phyloP scores from a whole-genome alignment of 1,140 invertebrate species.

The Acromyrmex charruanus region DNA sequence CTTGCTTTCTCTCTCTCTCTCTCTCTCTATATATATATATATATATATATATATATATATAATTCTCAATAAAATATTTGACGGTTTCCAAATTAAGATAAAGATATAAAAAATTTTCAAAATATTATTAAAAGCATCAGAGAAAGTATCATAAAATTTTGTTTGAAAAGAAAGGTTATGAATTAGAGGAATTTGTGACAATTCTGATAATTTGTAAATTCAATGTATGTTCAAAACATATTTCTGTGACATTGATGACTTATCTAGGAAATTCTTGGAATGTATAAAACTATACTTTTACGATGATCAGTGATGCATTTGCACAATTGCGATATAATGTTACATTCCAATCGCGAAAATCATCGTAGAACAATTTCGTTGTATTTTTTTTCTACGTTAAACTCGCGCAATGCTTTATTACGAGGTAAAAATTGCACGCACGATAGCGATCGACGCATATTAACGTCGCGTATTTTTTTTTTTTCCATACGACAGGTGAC shows the following conservation, averaged over 20 bases:
- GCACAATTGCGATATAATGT: not conserved
- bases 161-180: too few relatives aligned
- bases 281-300: slow-evolving; percentile 2
- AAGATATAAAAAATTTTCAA: too few relatives aligned
- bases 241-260: not conserved
- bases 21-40: too few relatives aligned
- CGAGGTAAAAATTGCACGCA: not conserved
- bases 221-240: not conserved
- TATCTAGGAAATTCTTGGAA: not conserved
- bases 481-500: slow-evolving; percentile 39
- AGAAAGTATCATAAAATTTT: too few relatives aligned
- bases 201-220: not conserved
- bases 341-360: not conserved
- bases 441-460: not conserved
- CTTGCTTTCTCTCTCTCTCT: too few relatives aligned
- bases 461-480: not conserved
- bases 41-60: too few relatives aligned
- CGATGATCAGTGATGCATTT: not conserved
- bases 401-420: not conserved
- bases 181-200: too few relatives aligned
- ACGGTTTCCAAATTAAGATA: too few relatives aligned
- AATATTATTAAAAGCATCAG: too few relatives aligned
- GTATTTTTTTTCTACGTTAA: not conserved
- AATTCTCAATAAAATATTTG: too few relatives aligned
- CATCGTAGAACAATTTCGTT: not conserved